Conservation (phyloP, 2,888 invertebrate genomes). For the Hyposoter didymator region DNA sequence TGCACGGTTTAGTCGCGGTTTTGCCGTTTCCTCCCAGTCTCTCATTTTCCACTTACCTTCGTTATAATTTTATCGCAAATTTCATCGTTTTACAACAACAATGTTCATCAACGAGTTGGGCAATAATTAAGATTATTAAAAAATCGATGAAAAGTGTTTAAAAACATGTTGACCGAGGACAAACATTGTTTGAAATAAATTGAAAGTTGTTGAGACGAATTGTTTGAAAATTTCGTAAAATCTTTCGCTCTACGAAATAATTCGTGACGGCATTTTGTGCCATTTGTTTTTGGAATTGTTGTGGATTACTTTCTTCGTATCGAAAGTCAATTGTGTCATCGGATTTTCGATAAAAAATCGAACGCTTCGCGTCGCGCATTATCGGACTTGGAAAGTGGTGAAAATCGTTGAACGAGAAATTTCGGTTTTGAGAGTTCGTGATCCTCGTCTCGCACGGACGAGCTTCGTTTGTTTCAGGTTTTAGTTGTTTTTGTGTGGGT, state of each 20-base stretch:
- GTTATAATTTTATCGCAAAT: neutral
- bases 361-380: constrained; percentile 45
- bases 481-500: constrained; percentile 12
- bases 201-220: neutral
- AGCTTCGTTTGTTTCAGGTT: constrained; percentile 10
- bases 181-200: neutral
- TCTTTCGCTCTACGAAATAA: neutral
- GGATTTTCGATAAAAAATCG: constrained; percentile 29
- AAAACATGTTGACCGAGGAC: neutral
- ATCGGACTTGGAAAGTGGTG: constrained; percentile 74
- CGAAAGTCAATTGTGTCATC: constrained; percentile 15
- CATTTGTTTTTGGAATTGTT: neutral
- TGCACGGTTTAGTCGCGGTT: constrained; percentile 69
- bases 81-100: neutral
- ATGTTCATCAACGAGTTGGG: neutral
- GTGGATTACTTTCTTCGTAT: constrained; percentile 14
- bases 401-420: constrained; percentile 71
- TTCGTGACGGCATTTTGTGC: neutral
- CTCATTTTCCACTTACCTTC: constrained; percentile 10
- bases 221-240: neutral
- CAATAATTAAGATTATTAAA: neutral
- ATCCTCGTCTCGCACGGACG: constrained; percentile 63
- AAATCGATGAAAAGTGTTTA: neutral
- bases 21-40: constrained; percentile 9
- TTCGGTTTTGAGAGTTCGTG: constrained; percentile 56